Evolutionary conservation across 1,140 invertebrate genomes (phyloP), one percentile per base, ranked within the genome.

Genomic region (Ylistrum balloti): DNA sequence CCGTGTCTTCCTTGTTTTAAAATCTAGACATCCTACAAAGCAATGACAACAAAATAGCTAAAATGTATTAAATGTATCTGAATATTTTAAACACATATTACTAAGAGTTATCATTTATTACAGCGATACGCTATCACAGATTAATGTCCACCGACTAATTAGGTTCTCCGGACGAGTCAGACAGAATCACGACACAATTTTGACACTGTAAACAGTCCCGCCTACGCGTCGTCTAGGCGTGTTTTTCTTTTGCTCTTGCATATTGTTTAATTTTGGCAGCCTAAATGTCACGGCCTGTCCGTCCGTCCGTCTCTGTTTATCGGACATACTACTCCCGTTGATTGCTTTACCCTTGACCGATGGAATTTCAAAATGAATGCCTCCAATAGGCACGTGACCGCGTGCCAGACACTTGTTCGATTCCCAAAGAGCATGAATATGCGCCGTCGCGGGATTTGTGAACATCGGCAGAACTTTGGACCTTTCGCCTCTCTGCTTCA

Each of bases 321-420:
- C 35, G 17, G n/a, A 5, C 5, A 74, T 9, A 74, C 3, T 3
- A 74, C n/a, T 74, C 0, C 11, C 11, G 56, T 74, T 74, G n/a
- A 74, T 28, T 28, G 56, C 56, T n/a, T 74, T 74, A 5, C 56
- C 56, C 28, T 74, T 74, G 56, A 74, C 56, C 0, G 56, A 17
- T 28, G 56, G 56, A n/a, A n/a, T 17, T 28, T 74, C 56, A 74
- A 74, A 74, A 74, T 74, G 56, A 74, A 74, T 74, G n/a, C 56
- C 56, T 28, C 56, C 56, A 1, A 74, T 74, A 0, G 56, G 56
- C n/a, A 74, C 56, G 56, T 74, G 56, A 74, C 56, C 56, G 56
- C 56, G 56, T 5, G 56, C 22, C 22, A 74, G 56, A 74, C 56
- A 74, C 56, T 74, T 74, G 56, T 74, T 74, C n/a, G 56, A 74